A percentile compares a stretch with the other conserved stretches of the same genome.
These are phyloP conservation scores for Phylloscopus trochilus DNA, from an alignment of 2,113 vertebrate species.

Conservation along the genomic window DNA sequence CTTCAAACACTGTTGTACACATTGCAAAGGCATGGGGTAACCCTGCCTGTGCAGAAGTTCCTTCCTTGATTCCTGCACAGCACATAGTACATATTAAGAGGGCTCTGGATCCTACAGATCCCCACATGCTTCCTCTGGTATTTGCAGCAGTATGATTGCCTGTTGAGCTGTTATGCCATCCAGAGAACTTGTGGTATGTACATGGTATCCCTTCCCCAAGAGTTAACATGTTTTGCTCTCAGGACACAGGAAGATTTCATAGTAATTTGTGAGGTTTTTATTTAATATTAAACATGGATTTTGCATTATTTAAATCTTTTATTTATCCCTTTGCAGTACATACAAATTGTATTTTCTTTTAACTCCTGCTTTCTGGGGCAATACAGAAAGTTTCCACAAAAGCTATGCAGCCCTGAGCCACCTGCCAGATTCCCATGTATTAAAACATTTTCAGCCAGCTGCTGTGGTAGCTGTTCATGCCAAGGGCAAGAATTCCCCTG, in stretches of 20 bases:
- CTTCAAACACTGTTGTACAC: not conserved
- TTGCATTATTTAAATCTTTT: not conserved
- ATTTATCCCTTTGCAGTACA: not conserved
- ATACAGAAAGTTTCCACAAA: not conserved
- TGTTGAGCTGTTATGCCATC: not conserved
- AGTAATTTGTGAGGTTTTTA: not conserved
- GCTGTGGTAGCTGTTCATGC: slow-evolving; percentile 33
- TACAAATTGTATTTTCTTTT: not conserved
- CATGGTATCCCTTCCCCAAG: not conserved
- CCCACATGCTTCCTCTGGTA: not conserved
- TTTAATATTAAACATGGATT: not conserved
- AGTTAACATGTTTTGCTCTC: not conserved
- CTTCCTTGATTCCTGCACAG: not conserved
- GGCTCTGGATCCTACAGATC: not conserved
- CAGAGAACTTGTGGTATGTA: slow-evolving; percentile 41
- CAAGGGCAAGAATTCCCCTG: slow-evolving; percentile 47
- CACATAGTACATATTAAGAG: not conserved
- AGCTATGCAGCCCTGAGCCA: slow-evolving; percentile 22
- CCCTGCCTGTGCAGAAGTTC: not conserved
- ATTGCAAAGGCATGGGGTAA: not conserved
- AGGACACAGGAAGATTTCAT: not conserved
- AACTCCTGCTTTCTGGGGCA: not conserved
- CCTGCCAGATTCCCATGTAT: slow-evolving; percentile 49
- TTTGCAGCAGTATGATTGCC: not conserved
- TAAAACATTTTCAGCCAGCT: slow-evolving; percentile 33